These are phyloP conservation scores for Junonia oenone DNA, from an alignment of 2,888 invertebrate genomes.

Conservation along the genomic window DNA sequence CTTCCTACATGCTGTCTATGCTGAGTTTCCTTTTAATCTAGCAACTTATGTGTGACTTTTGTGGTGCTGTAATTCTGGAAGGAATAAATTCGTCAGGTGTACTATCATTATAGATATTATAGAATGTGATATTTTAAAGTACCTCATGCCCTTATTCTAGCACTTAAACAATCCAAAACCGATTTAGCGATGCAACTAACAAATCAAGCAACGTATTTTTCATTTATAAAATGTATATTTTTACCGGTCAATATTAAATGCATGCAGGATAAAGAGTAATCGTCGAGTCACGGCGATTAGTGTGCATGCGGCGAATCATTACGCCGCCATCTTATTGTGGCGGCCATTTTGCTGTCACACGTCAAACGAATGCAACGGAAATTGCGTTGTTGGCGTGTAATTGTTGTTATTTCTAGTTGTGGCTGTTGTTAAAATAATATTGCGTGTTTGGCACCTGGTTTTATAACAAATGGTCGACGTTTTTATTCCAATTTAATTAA, in stretches of 20 bases:
- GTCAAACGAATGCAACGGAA: constrained; percentile 29
- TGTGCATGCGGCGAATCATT: constrained; percentile 30
- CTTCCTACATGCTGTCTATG: too few relatives aligned
- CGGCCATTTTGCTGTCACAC: constrained; percentile 30
- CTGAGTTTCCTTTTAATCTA: too few relatives aligned
- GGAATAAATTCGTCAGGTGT: too few relatives aligned
- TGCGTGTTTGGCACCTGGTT: not conserved
- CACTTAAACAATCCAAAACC: too few relatives aligned
- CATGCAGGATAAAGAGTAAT: constrained; percentile 19
- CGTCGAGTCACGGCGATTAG: constrained; percentile 32
- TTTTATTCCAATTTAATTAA: too few relatives aligned
- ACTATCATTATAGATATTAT: too few relatives aligned
- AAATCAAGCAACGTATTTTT: not conserved
- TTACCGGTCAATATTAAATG: not conserved
- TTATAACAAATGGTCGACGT: too few relatives aligned
- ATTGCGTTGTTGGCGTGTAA: constrained; percentile 14
- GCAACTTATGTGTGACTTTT: too few relatives aligned
- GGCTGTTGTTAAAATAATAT: constrained; percentile 1
- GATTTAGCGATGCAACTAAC: not conserved
- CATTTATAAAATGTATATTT: not conserved
- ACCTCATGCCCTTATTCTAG: too few relatives aligned
- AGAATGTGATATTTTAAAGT: too few relatives aligned
- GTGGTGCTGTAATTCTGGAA: too few relatives aligned
- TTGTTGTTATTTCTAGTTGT: constrained; percentile 1
- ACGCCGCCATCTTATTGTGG: constrained; percentile 14